Conservation (phyloP, 2,113 vertebrate species). For the Silurus glanis region DNA sequence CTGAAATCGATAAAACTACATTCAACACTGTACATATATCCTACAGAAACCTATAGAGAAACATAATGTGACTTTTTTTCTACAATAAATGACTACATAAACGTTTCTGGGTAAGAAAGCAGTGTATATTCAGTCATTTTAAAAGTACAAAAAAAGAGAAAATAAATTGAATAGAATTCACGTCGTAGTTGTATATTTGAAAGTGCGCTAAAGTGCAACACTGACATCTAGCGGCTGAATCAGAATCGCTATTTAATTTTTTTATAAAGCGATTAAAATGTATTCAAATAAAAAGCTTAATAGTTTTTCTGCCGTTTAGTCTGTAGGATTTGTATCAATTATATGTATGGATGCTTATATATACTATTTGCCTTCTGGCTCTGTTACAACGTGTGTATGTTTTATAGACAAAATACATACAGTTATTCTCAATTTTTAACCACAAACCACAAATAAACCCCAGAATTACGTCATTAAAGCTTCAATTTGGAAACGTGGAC, state of each 20-base stretch:
- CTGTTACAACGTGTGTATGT: not conserved
- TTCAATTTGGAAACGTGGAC: too few relatives aligned
- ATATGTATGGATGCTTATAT: not conserved
- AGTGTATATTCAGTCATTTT: not conserved
- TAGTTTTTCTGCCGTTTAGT: not conserved
- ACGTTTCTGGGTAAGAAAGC: not conserved
- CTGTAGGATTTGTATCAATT: not conserved
- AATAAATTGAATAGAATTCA: not conserved
- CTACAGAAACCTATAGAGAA: too few relatives aligned
- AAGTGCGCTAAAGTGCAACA: slow-evolving; percentile 27
- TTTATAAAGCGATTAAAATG: not conserved
- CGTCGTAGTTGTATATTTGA: too few relatives aligned
- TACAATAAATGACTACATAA: not conserved
- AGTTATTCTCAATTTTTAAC: not conserved
- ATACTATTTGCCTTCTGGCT: not conserved
- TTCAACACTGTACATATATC: not conserved
- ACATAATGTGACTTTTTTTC: too few relatives aligned
- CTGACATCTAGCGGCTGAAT: slow-evolving; percentile 35
- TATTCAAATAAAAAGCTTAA: not conserved
- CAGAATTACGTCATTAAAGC: not conserved
- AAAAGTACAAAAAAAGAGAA: not conserved
- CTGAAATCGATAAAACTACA: not conserved
- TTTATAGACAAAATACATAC: not conserved
- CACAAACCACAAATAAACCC: not conserved
- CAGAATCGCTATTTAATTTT: not conserved